These are phyloP conservation scores for Suncus etruscus DNA, from an alignment of 2,113 vertebrate genomes.

Conservation along the genomic window DNA sequence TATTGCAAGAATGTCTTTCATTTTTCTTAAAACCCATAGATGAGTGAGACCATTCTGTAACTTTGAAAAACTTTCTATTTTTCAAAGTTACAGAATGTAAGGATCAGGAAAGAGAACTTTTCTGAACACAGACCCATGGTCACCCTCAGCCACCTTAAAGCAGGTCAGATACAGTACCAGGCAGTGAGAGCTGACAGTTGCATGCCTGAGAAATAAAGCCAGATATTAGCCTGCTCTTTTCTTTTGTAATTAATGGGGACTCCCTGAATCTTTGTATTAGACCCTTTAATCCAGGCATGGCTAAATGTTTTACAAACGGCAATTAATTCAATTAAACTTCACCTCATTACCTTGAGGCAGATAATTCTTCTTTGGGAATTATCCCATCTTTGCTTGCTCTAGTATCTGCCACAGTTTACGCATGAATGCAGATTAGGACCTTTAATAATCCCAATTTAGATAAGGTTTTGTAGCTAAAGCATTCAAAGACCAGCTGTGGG, in stretches of 20 bases:
- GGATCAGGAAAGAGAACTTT: background rate
- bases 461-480: background rate
- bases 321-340: conserved; percentile 76
- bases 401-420: background rate
- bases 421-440: conserved; percentile 9
- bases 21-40: too few species aligned
- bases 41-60: too few species aligned
- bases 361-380: conserved; percentile 49
- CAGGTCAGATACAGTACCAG: background rate
- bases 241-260: conserved; percentile 68
- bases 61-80: conserved; percentile 20
- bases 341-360: conserved; percentile 52
- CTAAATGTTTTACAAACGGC: conserved; percentile 68
- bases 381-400: conserved; percentile 20
- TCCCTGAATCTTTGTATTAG: conserved; percentile 18
- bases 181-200: background rate
- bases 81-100: conserved; percentile 18
- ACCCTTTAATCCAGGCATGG: conserved; percentile 66
- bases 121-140: background rate
- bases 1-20: too few species aligned
- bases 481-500: background rate
- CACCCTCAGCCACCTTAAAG: background rate
- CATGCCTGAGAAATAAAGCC: background rate
- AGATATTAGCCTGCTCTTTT: conserved; percentile 14
- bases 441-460: conserved; percentile 30